phyloP scores from a whole-genome alignment of 2,113 vertebrate species.

The Amia ocellicauda region DNA sequence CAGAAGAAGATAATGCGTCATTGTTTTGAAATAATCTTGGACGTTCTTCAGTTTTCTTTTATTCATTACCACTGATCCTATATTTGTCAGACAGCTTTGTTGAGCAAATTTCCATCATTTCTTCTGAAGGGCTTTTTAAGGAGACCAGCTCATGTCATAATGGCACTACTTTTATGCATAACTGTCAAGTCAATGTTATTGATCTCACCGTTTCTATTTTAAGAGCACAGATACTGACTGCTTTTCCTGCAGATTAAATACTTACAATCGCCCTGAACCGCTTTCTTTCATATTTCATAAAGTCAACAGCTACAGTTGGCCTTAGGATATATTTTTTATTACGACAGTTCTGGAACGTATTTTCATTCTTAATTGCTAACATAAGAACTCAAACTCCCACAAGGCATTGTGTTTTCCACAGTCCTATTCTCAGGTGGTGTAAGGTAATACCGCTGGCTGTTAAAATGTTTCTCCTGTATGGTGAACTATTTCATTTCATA shows the following conservation, averaged over 20 bases:
- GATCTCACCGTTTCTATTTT: conserved; percentile 2
- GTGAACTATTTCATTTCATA: too few relatives aligned
- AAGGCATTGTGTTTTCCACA: too few relatives aligned
- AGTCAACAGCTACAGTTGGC: neutral
- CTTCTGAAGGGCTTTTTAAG: conserved; percentile 28
- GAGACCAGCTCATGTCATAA: conserved; percentile 21
- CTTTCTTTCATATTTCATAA: conserved; percentile 4
- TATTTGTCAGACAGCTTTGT: conserved; percentile 21
- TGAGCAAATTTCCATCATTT: conserved; percentile 36
- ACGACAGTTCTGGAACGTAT: too few relatives aligned
- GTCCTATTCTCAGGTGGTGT: too few relatives aligned
- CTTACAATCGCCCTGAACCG: neutral
- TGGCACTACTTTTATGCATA: conserved; percentile 3
- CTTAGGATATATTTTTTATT: too few relatives aligned
- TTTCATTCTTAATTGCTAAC: too few relatives aligned
- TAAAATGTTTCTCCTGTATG: too few relatives aligned
- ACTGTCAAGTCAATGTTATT: neutral
- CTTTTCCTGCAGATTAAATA: neutral
- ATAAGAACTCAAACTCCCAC: too few relatives aligned
- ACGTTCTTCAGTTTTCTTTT: conserved; percentile 40
- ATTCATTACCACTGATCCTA: conserved; percentile 28
- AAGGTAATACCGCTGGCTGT: too few relatives aligned
- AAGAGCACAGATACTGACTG: conserved; percentile 9
- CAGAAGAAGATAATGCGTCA: conserved; percentile 44
- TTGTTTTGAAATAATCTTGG: conserved; percentile 49